Evolutionary conservation across 2,888 invertebrate genomes (phyloP).

Genomic region (Drosophila merina): DNA sequence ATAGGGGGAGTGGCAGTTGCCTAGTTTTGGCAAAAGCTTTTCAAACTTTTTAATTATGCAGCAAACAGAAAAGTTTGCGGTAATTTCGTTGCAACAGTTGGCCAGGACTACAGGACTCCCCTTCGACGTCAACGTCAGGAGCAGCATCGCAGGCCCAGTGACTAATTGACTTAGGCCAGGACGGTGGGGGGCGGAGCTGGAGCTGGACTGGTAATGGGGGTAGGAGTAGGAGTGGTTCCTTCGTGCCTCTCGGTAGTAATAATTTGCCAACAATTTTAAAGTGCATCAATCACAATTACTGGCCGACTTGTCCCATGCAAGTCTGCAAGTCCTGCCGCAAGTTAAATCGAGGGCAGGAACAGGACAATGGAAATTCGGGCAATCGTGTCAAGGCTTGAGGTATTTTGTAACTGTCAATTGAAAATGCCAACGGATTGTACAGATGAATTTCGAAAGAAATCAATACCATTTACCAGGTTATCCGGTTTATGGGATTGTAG

Average conservation of each 20-base stretch:
- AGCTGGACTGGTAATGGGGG: not conserved
- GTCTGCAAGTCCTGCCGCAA: slow-evolving; percentile 14
- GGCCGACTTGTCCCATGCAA: slow-evolving; percentile 56
- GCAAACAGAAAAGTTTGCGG: slow-evolving; percentile 79
- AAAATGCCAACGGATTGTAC: slow-evolving; percentile 5
- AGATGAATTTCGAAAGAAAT: slow-evolving; percentile 3
- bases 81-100: slow-evolving; percentile 78
- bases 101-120: slow-evolving; percentile 51
- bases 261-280: slow-evolving; percentile 77
- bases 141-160: slow-evolving; percentile 65
- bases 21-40: slow-evolving; percentile 78
- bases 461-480: slow-evolving; percentile 24
- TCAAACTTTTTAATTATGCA: slow-evolving; percentile 79
- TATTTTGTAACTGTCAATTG: slow-evolving; percentile 27
- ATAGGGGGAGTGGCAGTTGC: slow-evolving; percentile 48
- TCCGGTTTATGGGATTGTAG: slow-evolving; percentile 56
- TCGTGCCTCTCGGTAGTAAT: slow-evolving; percentile 63
- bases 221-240: slow-evolving; percentile 22
- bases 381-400: slow-evolving; percentile 43
- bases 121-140: slow-evolving; percentile 46
- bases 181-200: slow-evolving; percentile 14
- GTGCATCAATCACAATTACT: slow-evolving; percentile 77
- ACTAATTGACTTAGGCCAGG: slow-evolving; percentile 73
- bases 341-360: not conserved
- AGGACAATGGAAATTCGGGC: slow-evolving; percentile 38